Conservation (phyloP, 2,888 invertebrate species). For the Linnaemya vulpina region DNA sequence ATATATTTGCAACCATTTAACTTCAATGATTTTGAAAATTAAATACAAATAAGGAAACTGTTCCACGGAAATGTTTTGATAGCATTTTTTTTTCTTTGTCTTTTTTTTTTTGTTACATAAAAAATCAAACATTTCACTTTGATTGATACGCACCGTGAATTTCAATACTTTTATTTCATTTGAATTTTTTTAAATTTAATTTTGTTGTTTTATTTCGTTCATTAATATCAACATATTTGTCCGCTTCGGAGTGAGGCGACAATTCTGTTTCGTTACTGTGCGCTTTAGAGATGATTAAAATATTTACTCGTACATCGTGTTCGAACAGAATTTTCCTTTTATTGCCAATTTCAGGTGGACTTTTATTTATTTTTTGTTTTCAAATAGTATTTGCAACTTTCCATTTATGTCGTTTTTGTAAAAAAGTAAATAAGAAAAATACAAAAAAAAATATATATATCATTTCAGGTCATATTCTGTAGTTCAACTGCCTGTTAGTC, state of each 20-base stretch:
- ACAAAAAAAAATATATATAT: neutral
- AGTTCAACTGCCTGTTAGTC: neutral
- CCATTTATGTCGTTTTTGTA: conserved; percentile 9
- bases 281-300: conserved; percentile 23
- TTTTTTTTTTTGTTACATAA: conserved; percentile 38
- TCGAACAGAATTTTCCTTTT: conserved; percentile 13
- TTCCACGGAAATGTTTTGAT: conserved; percentile 68
- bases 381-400: conserved; percentile 42
- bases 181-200: conserved; percentile 26
- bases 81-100: no score
- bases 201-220: conserved; percentile 9
- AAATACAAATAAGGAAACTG: conserved; percentile 70
- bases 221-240: conserved; percentile 41
- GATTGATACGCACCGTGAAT: conserved; percentile 67
- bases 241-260: neutral
- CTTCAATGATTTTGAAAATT: conserved; percentile 63
- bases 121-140: conserved; percentile 62
- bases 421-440: neutral
- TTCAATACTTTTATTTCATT: conserved; percentile 62
- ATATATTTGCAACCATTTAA: conserved; percentile 47
- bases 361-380: neutral
- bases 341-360: neutral
- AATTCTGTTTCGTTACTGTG: neutral
- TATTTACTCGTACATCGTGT: conserved; percentile 20
- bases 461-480: conserved; percentile 11